A percentile compares a stretch with the other conserved stretches of the same genome.
Conservation (phyloP, 2,797 vertebrate species). For the Mus minutoides region DNA sequence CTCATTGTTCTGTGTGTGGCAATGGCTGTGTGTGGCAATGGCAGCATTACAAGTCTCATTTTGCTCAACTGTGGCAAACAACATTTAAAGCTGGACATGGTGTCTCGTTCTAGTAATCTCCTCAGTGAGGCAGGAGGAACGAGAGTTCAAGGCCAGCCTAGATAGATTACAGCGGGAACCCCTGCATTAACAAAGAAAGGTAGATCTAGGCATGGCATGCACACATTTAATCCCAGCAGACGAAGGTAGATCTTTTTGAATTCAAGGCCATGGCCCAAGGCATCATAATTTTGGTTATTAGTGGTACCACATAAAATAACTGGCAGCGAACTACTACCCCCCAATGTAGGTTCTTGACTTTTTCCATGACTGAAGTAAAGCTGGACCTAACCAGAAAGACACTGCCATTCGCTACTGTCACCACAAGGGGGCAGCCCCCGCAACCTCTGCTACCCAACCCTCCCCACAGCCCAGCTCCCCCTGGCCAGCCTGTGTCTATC, state of each 20-base stretch:
- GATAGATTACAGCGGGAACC: not conserved
- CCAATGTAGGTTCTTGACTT: not conserved
- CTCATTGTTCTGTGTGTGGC: not conserved
- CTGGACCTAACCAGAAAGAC: not conserved
- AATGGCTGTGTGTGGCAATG: not conserved
- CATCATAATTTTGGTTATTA: not conserved
- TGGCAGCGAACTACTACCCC: not conserved
- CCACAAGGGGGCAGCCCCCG: not conserved
- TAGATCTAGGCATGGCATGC: too few species aligned
- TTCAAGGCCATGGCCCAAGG: not conserved
- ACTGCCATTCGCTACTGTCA: fast-evolving
- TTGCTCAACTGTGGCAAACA: not conserved
- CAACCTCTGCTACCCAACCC: not conserved
- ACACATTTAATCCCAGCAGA: not conserved
- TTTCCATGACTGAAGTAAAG: not conserved
- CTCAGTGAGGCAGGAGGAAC: not conserved
- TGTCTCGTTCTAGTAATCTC: not conserved
- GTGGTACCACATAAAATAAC: fast-evolving
- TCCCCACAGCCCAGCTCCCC: too few species aligned
- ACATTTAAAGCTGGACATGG: not conserved
- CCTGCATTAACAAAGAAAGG: not conserved
- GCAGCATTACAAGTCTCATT: not conserved
- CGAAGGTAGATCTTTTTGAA: not conserved
- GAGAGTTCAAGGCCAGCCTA: not conserved
- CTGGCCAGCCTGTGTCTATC: not conserved